A percentile compares a stretch with the other conserved stretches of the same genome.
phyloP scores from a whole-genome alignment of 2,797 vertebrate species.

The Gallirallus australis region DNA sequence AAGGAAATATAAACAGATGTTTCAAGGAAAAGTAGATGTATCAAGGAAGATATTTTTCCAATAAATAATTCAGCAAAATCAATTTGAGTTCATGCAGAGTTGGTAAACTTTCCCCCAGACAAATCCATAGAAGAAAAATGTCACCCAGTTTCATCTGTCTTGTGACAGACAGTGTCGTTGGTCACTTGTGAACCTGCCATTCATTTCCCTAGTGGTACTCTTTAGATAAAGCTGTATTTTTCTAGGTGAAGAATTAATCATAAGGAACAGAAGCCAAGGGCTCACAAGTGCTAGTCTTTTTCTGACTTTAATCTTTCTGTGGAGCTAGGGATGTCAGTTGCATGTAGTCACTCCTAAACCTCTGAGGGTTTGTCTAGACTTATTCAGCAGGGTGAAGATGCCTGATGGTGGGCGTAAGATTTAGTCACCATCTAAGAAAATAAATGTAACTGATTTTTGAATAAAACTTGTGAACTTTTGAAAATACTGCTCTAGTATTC shows the following conservation, averaged over 20 bases:
- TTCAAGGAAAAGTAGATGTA: neutral
- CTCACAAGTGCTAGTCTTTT: neutral
- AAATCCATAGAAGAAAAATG: neutral
- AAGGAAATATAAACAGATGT: neutral
- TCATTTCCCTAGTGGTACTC: neutral
- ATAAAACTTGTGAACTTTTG: neutral
- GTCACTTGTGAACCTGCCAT: neutral
- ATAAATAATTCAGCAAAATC: neutral
- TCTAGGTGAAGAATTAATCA: neutral
- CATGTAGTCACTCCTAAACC: neutral
- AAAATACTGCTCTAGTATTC: neutral
- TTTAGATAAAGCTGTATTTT: neutral
- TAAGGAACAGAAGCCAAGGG: neutral
- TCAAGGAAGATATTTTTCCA: neutral
- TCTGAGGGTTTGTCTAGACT: neutral
- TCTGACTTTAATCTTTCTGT: neutral
- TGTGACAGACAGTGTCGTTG: neutral
- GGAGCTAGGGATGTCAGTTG: neutral
- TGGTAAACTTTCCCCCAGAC: neutral
- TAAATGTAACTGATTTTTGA: neutral
- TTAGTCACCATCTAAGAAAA: neutral
- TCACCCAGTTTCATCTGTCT: neutral
- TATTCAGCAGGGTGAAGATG: neutral
- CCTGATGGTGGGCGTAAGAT: neutral
- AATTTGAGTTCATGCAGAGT: neutral